Evolutionary conservation across 2,113 vertebrate species (phyloP).

Genomic region (Macquaria australasica): DNA sequence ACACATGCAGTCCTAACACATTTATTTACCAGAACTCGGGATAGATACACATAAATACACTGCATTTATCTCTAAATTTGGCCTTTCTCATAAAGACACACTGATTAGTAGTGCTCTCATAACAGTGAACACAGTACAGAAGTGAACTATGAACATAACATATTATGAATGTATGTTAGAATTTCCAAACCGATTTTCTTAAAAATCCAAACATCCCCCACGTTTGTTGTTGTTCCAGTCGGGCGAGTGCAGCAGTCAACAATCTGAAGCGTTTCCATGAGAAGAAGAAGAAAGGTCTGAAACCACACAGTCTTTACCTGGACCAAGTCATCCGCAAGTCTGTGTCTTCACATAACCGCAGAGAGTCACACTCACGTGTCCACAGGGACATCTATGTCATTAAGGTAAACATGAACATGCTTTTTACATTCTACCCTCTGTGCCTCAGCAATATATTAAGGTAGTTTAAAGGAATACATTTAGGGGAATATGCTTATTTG

Average conservation of each 20-base stretch:
- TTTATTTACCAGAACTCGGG: not conserved
- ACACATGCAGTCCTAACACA: constrained; percentile 13
- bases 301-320: constrained; percentile 97
- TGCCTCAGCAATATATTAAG: not conserved
- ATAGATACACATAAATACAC: not conserved
- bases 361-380: constrained; percentile 90
- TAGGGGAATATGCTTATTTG: not conserved
- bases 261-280: constrained; percentile 97
- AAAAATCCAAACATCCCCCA: not conserved
- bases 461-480: not conserved
- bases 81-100: not conserved
- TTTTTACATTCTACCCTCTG: not conserved
- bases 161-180: not conserved
- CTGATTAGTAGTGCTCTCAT: not conserved
- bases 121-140: not conserved
- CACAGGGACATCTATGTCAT: constrained; percentile 96
- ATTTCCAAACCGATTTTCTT: not conserved
- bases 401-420: constrained; percentile 85
- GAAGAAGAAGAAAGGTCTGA: constrained; percentile 96
- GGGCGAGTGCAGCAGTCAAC: constrained; percentile 96
- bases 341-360: constrained; percentile 88
- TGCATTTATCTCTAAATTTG: not conserved
- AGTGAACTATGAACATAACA: not conserved
- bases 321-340: constrained; percentile 98
- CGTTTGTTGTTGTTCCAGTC: constrained; percentile 79